Evolutionary conservation across 2,113 vertebrate species (phyloP), one percentile per base, ranked within the genome.

Genomic region (Odobenus rosmarus): DNA sequence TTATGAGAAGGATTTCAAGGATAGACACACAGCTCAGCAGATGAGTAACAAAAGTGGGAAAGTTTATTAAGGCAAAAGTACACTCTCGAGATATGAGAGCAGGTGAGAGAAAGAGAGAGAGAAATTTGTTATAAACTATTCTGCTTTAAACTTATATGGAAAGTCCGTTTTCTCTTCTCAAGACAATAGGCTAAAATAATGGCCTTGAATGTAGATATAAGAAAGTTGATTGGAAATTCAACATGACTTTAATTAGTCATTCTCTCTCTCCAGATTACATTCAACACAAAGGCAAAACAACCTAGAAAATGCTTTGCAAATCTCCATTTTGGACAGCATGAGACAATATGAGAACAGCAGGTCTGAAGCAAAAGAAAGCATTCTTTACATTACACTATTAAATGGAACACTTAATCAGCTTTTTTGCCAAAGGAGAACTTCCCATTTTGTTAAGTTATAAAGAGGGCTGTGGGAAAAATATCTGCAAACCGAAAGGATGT

Each of bases 321-420:
- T 91, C 67, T 97, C 33, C 21, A 36, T 93, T 98, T 84, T 72
- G 33, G 62, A 95, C 76, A 97, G 88, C 93, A 94, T n/a, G 53
- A 92, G 53, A 88, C 76, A 46, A 67, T 80, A 77, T 79, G 92
- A 53, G 14, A 98, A 69, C 7, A 96, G 53, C 39, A 59, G 1
- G 18, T 86, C 92, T 97, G 46, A 98, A 84, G 77, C 42, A 97
- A 93, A 97, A 97, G 80, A 96, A 96, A 98, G 18, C 4, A 80
- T 98, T 98, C 84, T 97, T 98, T 98, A 80, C 86, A 92, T 98
- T 96, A 49, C 74, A 39, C 71, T 98, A 96, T 97, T 98, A 98
- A 98, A 98, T 97, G 94, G 96, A 98, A 98, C 97, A 97, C 96
- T 98, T 98, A 98, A 98, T 98, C 97, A 98, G 81, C 62, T 96